These are phyloP conservation scores for Zaprionus obscuricornis DNA, from an alignment of 2,888 invertebrate genomes.

Conservation along the genomic window DNA sequence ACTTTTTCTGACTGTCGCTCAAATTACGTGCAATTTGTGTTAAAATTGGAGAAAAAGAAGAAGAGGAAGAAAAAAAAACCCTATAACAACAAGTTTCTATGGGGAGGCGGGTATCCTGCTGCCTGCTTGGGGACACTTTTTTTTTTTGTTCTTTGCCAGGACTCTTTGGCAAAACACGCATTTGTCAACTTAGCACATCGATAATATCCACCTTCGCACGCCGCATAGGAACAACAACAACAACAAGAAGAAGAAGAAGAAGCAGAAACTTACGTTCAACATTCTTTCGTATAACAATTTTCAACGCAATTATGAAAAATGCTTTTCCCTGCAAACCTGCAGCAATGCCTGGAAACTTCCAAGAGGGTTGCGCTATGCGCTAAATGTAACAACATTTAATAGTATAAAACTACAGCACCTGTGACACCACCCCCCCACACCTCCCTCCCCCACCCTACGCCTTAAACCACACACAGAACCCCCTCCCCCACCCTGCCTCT, in stretches of 20 bases:
- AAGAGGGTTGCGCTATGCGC: slow-evolving; percentile 36
- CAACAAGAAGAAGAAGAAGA: background rate
- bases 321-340: too few species aligned
- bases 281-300: slow-evolving; percentile 37
- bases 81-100: too few species aligned
- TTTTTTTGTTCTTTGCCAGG: background rate
- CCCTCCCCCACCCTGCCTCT: background rate
- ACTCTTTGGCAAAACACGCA: slow-evolving; percentile 23
- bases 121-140: too few species aligned
- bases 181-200: slow-evolving; percentile 75
- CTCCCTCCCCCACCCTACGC: background rate
- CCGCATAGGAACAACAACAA: background rate
- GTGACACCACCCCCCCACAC: background rate
- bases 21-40: slow-evolving; percentile 60
- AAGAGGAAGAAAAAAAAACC: too few species aligned
- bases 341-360: slow-evolving; percentile 11
- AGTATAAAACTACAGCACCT: background rate
- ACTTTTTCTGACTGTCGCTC: slow-evolving; percentile 15
- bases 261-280: background rate
- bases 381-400: slow-evolving; percentile 39
- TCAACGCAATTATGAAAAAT: slow-evolving; percentile 65
- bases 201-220: slow-evolving; percentile 38
- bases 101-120: background rate
- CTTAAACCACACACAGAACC: too few species aligned
- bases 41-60: too few species aligned